Evolutionary conservation across 2,888 invertebrate genomes (phyloP).

Genomic region (Mantis religiosa): DNA sequence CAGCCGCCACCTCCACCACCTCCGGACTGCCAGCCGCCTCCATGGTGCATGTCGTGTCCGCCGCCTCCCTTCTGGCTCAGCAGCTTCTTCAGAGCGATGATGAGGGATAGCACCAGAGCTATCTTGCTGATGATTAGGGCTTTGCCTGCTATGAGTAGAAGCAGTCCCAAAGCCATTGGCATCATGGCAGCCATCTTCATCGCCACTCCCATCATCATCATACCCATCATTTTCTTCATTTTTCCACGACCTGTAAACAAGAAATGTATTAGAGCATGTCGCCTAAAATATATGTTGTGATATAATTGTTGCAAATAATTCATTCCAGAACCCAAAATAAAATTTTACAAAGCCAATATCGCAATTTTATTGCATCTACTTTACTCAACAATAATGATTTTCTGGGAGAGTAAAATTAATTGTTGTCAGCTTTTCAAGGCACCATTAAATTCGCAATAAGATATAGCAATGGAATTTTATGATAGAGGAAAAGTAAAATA

Average conservation of each 20-base stretch:
- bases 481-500: no score
- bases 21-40: slow-evolving; percentile 50
- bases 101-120: slow-evolving; percentile 73
- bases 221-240: slow-evolving; percentile 88
- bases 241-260: slow-evolving; percentile 67
- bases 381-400: no score
- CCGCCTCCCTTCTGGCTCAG: slow-evolving; percentile 62
- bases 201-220: slow-evolving; percentile 84
- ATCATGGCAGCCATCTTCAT: slow-evolving; percentile 81
- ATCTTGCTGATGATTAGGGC: slow-evolving; percentile 80
- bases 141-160: slow-evolving; percentile 79
- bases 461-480: no score
- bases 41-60: slow-evolving; percentile 46
- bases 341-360: no score
- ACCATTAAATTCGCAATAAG: no score
- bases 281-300: no score
- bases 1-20: slow-evolving; percentile 57
- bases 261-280: not conserved
- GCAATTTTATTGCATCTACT: no score
- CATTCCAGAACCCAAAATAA: no score
- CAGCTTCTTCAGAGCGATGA: slow-evolving; percentile 78
- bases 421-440: no score
- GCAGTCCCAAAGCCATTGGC: slow-evolving; percentile 72
- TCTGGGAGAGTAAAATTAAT: no score
- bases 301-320: no score